Conservation (phyloP, 2,797 vertebrate genomes). For the Hyperoplus lanceolatus region DNA sequence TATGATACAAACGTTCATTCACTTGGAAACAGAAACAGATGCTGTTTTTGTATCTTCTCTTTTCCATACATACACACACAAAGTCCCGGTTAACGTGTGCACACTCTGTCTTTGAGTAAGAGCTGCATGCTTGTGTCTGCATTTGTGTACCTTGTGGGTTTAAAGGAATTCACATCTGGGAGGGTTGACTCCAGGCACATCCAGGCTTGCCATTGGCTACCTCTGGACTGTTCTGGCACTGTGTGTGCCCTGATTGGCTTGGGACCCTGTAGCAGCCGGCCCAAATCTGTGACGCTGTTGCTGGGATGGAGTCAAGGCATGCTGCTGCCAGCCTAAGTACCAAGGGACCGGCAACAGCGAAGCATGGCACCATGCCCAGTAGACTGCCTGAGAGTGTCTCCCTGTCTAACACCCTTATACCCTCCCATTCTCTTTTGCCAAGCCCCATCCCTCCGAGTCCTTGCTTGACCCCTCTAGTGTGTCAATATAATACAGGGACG, state of each 20-base stretch:
- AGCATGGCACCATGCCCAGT: constrained; percentile 62
- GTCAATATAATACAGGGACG: constrained; percentile 36
- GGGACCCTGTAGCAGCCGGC: constrained; percentile 55
- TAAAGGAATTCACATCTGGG: constrained; percentile 75
- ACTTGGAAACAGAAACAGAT: background rate
- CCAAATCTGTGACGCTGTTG: constrained; percentile 79
- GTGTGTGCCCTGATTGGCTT: constrained; percentile 66
- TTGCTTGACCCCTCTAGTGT: constrained; percentile 30
- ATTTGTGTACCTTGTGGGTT: constrained; percentile 74
- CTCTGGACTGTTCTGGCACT: constrained; percentile 58
- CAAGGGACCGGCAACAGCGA: constrained; percentile 59
- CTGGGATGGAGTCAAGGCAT: constrained; percentile 76
- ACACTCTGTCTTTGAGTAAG: constrained; percentile 35
- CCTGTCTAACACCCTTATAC: constrained; percentile 40
- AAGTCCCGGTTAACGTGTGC: constrained; percentile 7
- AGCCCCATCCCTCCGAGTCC: constrained; percentile 21
- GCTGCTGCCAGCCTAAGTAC: constrained; percentile 65
- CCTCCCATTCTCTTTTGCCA: constrained; percentile 24
- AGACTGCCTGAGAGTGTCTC: constrained; percentile 59
- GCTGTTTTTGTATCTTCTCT: background rate
- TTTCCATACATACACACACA: background rate
- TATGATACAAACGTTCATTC: constrained; percentile 10
- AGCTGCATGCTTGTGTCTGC: constrained; percentile 40
- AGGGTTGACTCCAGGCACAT: constrained; percentile 59
- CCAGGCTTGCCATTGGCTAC: constrained; percentile 65